Base-by-base conservation (phyloP, 35 echinoderm and acorn worm species). In the Eucidaris tribuloides region DNA sequence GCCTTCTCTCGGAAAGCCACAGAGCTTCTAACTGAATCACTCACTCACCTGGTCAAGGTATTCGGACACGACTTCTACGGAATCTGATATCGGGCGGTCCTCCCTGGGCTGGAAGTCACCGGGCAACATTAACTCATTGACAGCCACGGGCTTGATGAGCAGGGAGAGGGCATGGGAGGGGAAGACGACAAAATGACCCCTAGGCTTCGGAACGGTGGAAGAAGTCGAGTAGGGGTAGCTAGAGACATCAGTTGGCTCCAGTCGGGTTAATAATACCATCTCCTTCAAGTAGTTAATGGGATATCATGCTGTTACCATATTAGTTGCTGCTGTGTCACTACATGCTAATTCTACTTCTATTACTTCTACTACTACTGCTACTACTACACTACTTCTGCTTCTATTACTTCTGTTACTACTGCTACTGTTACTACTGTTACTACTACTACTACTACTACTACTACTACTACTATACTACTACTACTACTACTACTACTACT, bases 71-170 rank as follows among this genome's bases (percentile, higher is more conserved):
- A 49, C 42, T 30, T 79, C 35, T 7, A 88, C 19, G 29, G 36
- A 49, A 66, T 88, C 85, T 3, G 85, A 88, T 18, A 81, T 18
- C 6, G 85, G 85, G 1, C 20, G 41, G 0, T 68, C 85, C 18
- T 50, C 38, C 11, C 37, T 14, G 17, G 17, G 7, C 5, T 46
- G 54, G 56, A 58, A 88, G 58, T 88, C 77, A 19, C 80, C 80
- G 2, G 96, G 96, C 3, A 99, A 54, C 78, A 99, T 93, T 0
- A 99, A 62, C 63, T 99, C 96, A 38, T 84, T 99, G 17, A 57
- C 60, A 40, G 96, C 96, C 20, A 99, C 66, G 5, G 96, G 84
- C 55, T 93, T 99, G 13, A 99, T 82, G 14, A 99, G 83, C 25
- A 99, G 78, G 22, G 86, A 83, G 46, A 56, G 40, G 4, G 82